Conservation (phyloP, 2,797 vertebrate genomes). For the Lepilemur ruficaudatus region DNA sequence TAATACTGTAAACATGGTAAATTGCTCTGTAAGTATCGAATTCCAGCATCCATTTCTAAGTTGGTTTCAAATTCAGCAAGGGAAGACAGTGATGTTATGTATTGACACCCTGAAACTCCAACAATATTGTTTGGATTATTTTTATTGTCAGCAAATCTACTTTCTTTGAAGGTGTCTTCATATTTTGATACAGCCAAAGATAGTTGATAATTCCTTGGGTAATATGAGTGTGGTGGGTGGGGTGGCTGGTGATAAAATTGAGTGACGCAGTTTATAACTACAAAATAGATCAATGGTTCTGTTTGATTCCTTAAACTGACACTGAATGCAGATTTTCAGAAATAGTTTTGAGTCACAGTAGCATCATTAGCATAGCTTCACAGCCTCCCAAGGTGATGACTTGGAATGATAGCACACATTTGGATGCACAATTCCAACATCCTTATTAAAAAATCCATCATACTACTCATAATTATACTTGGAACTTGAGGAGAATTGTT, state of each 20-base stretch:
- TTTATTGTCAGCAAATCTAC: not conserved
- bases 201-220: not conserved
- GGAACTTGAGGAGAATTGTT: not conserved
- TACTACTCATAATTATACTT: not conserved
- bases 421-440: not conserved
- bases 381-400: not conserved
- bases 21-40: not conserved
- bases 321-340: not conserved
- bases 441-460: conserved; percentile 39
- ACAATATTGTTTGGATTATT: not conserved
- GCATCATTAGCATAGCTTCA: not conserved
- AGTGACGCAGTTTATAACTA: not conserved
- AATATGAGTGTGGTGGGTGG: not conserved
- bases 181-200: not conserved
- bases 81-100: not conserved
- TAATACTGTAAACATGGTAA: not conserved
- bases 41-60: not conserved
- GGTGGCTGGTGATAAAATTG: not conserved
- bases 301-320: not conserved
- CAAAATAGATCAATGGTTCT: not conserved
- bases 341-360: not conserved
- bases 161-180: not conserved
- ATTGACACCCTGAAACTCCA: not conserved
- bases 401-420: not conserved
- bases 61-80: not conserved